Base-by-base conservation (phyloP, 1,140 invertebrate genomes). In the Aphelinus atriplicis region DNA sequence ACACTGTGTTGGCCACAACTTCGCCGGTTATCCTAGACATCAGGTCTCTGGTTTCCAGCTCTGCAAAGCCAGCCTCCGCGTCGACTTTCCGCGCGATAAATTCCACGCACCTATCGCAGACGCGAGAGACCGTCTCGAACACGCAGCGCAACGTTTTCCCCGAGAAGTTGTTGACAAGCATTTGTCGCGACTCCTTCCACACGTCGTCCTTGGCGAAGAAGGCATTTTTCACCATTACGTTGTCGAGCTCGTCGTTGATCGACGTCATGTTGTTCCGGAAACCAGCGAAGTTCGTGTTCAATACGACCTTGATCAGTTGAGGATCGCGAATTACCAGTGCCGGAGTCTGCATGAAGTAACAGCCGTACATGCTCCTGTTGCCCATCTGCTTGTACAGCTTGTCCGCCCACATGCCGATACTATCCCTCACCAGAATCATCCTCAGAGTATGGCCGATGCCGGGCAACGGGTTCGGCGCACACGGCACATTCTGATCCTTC, bases 401-500 rank as follows among this genome's bases (percentile, higher is more conserved):
- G 48, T 55, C 61, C 5, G 5, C 67, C 3, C 76, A 9, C 1
- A 2, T 75, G n/a, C 7, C 50, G 9, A 69, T 67, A 46, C 75
- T 80, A 7, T 78, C 64, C 47, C 61, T 67, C 3, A 81, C n/a
- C 7, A 71, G 56, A 1, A 77, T 5, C 6, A 79, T 3, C 7
- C 76, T 53, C 7, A 72, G 66, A 2, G 74, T 66, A 57, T 81
- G 65, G 26, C 78, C 80, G 47, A 80, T 55, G n/a, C 66, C 57
- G 3, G 80, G 78, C 3, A 79, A 9, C 3, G 46, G 10, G 45
- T 63, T 70, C 9, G 78, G 81, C 9, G 83, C 79, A 73, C 87
- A 84, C 48, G 85, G 84, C 0, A 90, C 84, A 4, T 83, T 82
- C 78, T 79, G 80, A 0, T 83, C 78, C 60, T 80, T 69, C 88